Conservation (phyloP, 2,888 invertebrate genomes). For the Tridacna gigas region DNA sequence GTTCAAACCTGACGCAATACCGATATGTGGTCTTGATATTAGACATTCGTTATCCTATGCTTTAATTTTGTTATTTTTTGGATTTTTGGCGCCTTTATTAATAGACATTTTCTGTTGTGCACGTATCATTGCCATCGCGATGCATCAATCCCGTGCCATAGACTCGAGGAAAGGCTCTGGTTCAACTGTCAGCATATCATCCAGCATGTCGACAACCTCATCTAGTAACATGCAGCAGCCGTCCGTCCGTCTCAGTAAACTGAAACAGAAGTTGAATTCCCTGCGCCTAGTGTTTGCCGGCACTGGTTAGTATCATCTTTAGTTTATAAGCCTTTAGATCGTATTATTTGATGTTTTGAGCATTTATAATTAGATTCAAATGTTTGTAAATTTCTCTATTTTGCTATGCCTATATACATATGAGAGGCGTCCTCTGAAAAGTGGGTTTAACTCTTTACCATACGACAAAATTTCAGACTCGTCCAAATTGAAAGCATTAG, state of each 20-base stretch:
- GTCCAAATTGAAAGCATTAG: too few species aligned
- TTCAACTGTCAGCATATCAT: conserved; percentile 39
- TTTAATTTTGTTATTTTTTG: conserved; percentile 62
- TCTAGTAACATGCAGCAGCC: conserved; percentile 41
- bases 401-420: too few species aligned
- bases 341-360: background rate
- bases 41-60: conserved; percentile 61
- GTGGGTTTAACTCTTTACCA: too few species aligned
- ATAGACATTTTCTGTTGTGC: conserved; percentile 70
- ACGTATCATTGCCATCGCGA: conserved; percentile 68
- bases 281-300: conserved; percentile 61
- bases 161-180: conserved; percentile 55
- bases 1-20: conserved; percentile 73
- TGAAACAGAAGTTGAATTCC: conserved; percentile 62
- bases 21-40: conserved; percentile 70
- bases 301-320: conserved; percentile 45
- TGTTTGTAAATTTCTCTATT: too few species aligned
- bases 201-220: conserved; percentile 32
- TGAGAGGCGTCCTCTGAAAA: too few species aligned
- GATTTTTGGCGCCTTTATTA: conserved; percentile 64
- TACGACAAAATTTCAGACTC: too few species aligned
- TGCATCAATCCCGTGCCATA: conserved; percentile 67
- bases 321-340: background rate
- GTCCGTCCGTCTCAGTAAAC: conserved; percentile 45
- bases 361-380: background rate